A percentile compares a stretch with the other conserved stretches of the same genome.
These are phyloP conservation scores for Hemicordylus capensis DNA, from an alignment of 2,113 vertebrate genomes.

Conservation along the genomic window DNA sequence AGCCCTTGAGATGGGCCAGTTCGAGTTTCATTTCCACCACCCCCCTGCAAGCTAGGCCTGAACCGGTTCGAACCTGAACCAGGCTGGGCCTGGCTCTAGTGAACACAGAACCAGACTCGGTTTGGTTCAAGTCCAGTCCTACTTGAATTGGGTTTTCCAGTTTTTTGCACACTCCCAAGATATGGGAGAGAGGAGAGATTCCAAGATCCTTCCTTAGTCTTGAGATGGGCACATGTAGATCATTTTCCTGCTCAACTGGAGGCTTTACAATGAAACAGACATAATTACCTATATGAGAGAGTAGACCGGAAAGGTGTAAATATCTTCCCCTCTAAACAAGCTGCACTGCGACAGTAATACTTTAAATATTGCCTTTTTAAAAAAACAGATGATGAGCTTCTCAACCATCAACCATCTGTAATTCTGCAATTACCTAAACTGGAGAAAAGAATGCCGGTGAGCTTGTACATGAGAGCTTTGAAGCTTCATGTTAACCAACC, in stretches of 20 bases:
- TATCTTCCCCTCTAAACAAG: fast-evolving
- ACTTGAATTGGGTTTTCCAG: too few relatives aligned
- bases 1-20: too few relatives aligned
- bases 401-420: not conserved
- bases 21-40: too few relatives aligned
- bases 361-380: not conserved
- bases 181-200: too few relatives aligned
- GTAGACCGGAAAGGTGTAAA: not conserved
- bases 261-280: not conserved
- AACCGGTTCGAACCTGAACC: too few relatives aligned
- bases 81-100: too few relatives aligned
- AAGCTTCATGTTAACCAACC: constrained; percentile 3
- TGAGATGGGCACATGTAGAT: not conserved
- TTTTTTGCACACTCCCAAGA: too few relatives aligned
- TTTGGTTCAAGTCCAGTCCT: too few relatives aligned
- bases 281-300: not conserved
- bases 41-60: too few relatives aligned
- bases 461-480: not conserved
- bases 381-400: not conserved
- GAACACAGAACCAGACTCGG: too few relatives aligned
- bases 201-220: too few relatives aligned
- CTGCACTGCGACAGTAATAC: not conserved
- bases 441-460: not conserved
- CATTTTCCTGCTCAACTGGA: constrained; percentile 3
- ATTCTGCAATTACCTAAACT: constrained; percentile 21